phyloP scores from a whole-genome alignment of 2,888 invertebrate species.

The Acleris sparsana region DNA sequence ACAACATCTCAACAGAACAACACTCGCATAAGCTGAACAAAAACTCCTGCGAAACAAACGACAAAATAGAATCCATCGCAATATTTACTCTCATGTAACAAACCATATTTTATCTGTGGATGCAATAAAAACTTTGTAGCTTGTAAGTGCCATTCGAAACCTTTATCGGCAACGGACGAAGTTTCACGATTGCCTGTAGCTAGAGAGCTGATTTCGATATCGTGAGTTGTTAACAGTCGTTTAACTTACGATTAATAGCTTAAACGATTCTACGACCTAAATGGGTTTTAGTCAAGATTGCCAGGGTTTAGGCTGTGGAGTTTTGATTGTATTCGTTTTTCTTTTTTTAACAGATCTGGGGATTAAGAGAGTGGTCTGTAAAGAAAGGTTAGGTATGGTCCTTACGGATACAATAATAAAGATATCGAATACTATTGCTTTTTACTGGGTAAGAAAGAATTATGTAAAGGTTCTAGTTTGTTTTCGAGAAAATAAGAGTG shows the following conservation, averaged over 20 bases:
- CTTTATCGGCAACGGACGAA: constrained; percentile 33
- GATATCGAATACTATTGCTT: no score
- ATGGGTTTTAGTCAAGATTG: constrained; percentile 18
- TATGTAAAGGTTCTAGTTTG: no score
- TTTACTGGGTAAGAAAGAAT: no score
- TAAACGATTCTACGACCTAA: constrained; percentile 33
- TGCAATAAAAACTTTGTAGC: constrained; percentile 35
- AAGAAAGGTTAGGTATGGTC: no score
- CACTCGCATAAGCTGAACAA: neutral
- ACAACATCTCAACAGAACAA: no score
- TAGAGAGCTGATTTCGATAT: constrained; percentile 41
- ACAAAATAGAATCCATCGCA: constrained; percentile 6
- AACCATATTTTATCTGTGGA: constrained; percentile 34
- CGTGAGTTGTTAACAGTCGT: constrained; percentile 42
- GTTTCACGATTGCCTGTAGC: constrained; percentile 34
- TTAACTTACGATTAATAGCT: constrained; percentile 36
- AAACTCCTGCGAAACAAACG: constrained; percentile 9
- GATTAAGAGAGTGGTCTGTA: no score
- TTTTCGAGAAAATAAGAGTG: no score
- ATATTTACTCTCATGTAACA: constrained; percentile 28
- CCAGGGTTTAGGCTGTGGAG: neutral
- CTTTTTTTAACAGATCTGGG: neutral
- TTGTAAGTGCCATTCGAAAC: constrained; percentile 31
- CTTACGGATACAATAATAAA: no score
- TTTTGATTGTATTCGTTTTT: neutral